Base-by-base conservation (phyloP, 1,140 invertebrate species). In the Heliconius himera region DNA sequence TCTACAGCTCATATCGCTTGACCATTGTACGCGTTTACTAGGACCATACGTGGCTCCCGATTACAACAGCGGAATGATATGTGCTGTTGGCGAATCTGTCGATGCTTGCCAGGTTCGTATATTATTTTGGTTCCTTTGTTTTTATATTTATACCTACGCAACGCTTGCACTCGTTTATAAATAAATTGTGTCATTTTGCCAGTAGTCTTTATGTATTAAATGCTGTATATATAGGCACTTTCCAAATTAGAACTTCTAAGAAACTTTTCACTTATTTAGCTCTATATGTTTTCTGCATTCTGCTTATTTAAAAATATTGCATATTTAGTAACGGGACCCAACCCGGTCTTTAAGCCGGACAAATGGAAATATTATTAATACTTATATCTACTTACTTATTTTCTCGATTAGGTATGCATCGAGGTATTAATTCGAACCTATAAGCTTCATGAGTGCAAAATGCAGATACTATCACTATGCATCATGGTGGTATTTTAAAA, bases 91-190 rank as follows among this genome's bases (percentile, higher is more conserved):
- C 70, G 87, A 92, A 70, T 83, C 81, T 72, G 87, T 84, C 13
- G 94, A 95, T 80, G 83, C 91, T 75, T 95, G 94, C 86, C 91
- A 94, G 87, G 94, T 94, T 82, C 60, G 38, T 49, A 22, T 72
- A 70, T 36, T 18, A 9, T 72, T 72, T 72, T 36, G 41, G 18
- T 38, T 11, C 70, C 8, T 72, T 72, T 72, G 36, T 72, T 72
- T 5, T 66, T 22, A 29, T 36, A 70, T 13, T 66, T 22, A 29
- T 36, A 70, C 54, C 56, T 76, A 38, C 74, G 26, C 56, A 36
- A 9, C 36, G 29, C 51, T 36, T 75, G 51, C 18, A 38, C 26
- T 29, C 4, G 46, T 75, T 56, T 36, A 60, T 75, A 75, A 16
- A 60, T 70, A 80, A 66, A 66, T 29, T 66, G 22, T 26, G 26